phyloP scores from a whole-genome alignment of 2,113 vertebrate species.

The Scomber colias region DNA sequence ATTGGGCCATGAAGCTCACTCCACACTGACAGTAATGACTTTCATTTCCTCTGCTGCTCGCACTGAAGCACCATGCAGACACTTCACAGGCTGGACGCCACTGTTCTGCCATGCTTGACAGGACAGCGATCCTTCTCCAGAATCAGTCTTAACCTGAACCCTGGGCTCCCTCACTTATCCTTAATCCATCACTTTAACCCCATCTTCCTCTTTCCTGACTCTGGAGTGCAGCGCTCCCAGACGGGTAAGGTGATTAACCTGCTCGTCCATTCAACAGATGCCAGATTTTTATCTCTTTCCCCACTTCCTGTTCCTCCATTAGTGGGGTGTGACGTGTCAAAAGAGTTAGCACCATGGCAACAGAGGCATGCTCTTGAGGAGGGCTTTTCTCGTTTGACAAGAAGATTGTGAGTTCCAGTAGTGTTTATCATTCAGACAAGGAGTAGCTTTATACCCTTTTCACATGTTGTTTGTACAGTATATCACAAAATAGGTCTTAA shows the following conservation, averaged over 20 bases:
- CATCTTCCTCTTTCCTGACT: slow-evolving; percentile 42
- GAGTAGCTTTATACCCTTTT: background rate
- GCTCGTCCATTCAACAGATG: slow-evolving; percentile 62
- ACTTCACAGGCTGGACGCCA: slow-evolving; percentile 71
- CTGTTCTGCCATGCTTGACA: slow-evolving; percentile 69
- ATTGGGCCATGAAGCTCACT: slow-evolving; percentile 84
- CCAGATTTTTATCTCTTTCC: slow-evolving; percentile 58
- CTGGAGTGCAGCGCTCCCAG: slow-evolving; percentile 11
- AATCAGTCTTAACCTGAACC: slow-evolving; percentile 64
- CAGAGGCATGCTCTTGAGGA: slow-evolving; percentile 14
- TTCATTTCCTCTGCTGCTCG: slow-evolving; percentile 79
- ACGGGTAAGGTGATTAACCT: slow-evolving; percentile 64
- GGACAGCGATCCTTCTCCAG: slow-evolving; percentile 60
- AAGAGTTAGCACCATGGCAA: slow-evolving; percentile 48
- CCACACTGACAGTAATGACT: slow-evolving; percentile 83
- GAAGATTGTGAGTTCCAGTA: background rate
- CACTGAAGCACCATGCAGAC: slow-evolving; percentile 65
- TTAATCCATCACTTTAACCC: slow-evolving; percentile 73
- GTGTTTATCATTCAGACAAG: background rate
- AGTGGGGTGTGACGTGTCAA: slow-evolving; percentile 47
- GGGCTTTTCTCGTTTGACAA: background rate
- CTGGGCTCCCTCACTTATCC: slow-evolving; percentile 63
- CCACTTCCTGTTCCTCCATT: slow-evolving; percentile 59
- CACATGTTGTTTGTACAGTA: background rate
- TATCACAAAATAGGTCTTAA: background rate